Evolutionary conservation across 35 echinoderm and acorn worm species (phyloP).

Genomic region (Apostichopus japonicus): DNA sequence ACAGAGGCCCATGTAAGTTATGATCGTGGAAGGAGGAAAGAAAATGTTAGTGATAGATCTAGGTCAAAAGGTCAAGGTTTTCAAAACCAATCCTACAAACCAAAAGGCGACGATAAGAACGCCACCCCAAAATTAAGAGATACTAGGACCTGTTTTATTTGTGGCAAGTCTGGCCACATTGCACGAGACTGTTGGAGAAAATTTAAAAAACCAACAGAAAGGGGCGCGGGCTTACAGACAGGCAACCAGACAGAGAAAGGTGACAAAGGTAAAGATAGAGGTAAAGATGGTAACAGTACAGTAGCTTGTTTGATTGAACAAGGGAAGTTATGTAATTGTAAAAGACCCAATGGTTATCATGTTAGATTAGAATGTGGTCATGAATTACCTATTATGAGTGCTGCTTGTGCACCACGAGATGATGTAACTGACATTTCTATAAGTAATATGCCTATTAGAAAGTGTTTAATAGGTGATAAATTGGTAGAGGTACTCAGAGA

Average conservation of each 20-base stretch:
- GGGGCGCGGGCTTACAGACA: slow-evolving; percentile 21
- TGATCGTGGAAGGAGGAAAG: too few relatives aligned
- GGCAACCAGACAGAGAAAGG: neutral
- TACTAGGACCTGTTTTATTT: slow-evolving; percentile 18
- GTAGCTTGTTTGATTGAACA: neutral
- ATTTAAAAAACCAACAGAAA: neutral
- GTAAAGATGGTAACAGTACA: neutral
- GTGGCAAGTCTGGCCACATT: slow-evolving; percentile 33
- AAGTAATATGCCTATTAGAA: slow-evolving; percentile 15
- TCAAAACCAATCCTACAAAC: too few relatives aligned
- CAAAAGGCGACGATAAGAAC: neutral
- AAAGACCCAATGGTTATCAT: neutral
- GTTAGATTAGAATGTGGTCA: slow-evolving; percentile 36
- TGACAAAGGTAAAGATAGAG: neutral
- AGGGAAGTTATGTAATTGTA: neutral
- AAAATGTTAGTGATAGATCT: too few relatives aligned
- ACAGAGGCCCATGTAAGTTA: too few relatives aligned
- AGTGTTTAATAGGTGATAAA: slow-evolving; percentile 1
- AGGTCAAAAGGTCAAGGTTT: too few relatives aligned
- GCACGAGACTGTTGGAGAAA: slow-evolving; percentile 24
- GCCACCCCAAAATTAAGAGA: too few relatives aligned
- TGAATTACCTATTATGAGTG: slow-evolving; percentile 45
- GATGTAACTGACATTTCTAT: too few relatives aligned
- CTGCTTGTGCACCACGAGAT: slow-evolving; percentile 12
- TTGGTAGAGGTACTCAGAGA: neutral